A percentile compares a stretch with the other conserved stretches of the same genome.
Evolutionary conservation across 64 coral and sea anemone genomes (phyloP).

Genomic region (Porites australiensis): DNA sequence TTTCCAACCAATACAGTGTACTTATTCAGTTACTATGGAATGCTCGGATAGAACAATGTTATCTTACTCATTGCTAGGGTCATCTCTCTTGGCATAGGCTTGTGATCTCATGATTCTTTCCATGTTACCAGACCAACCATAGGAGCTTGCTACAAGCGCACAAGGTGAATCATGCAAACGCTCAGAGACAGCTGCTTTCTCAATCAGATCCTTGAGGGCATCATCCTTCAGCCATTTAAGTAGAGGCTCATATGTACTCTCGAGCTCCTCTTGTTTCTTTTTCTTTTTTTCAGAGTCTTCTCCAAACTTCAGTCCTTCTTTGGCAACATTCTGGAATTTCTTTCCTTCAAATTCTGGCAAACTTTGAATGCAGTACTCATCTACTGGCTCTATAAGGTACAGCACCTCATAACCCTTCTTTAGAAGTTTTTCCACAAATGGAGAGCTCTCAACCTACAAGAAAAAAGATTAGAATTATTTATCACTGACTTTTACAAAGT

Average conservation of each 20-base stretch:
- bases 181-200: constrained; percentile 95
- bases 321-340: constrained; percentile 99
- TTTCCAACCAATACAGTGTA: too few relatives aligned
- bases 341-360: constrained; percentile 99
- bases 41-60: neutral
- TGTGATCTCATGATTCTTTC: constrained; percentile 98
- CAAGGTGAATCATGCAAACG: constrained; percentile 92
- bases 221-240: constrained; percentile 99
- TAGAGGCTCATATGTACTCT: constrained; percentile 97
- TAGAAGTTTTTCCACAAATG: constrained; percentile 93
- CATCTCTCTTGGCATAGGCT: constrained; percentile 94
- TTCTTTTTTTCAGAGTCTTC: constrained; percentile 87
- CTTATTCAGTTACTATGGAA: too few relatives aligned
- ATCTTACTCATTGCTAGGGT: constrained; percentile 92
- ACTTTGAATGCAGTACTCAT: constrained; percentile 99
- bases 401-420: constrained; percentile 99
- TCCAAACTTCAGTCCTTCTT: constrained; percentile 95
- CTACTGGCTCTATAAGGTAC: constrained; percentile 94
- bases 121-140: constrained; percentile 99
- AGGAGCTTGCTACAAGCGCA: constrained; percentile 96
- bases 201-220: constrained; percentile 93
- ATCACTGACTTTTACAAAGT: neutral
- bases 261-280: constrained; percentile 92
- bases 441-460: constrained; percentile 88
- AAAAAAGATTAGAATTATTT: neutral